Percentiles rank a stretch among this genome's conserved stretches.
phyloP scores from a whole-genome alignment of 2,113 vertebrate species.

The Tetraodon nigroviridis region DNA sequence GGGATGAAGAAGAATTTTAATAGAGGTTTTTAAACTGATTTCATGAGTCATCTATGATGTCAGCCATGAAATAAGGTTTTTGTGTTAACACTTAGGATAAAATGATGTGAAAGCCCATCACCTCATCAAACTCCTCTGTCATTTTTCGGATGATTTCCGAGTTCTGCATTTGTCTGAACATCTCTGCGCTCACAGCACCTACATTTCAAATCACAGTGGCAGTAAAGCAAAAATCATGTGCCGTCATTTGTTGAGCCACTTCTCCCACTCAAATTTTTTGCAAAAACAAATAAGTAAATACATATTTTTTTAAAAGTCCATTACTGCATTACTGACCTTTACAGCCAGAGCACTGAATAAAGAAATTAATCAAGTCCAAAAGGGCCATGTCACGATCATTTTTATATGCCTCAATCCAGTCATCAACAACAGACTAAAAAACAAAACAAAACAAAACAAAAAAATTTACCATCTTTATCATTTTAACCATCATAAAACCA shows the following conservation, averaged over 20 bases:
- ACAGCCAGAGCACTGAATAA: slow-evolving; percentile 97
- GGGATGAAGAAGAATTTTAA: neutral
- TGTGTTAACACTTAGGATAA: neutral
- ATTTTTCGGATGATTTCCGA: slow-evolving; percentile 98
- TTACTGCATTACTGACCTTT: slow-evolving; percentile 80
- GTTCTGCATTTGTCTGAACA: slow-evolving; percentile 98
- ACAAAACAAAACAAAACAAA: slow-evolving; percentile 2
- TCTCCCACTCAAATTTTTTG: neutral
- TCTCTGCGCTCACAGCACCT: slow-evolving; percentile 94
- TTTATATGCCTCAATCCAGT: slow-evolving; percentile 98
- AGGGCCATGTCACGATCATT: slow-evolving; percentile 89
- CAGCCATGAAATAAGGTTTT: neutral
- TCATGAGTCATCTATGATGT: neutral
- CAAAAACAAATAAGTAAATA: neutral
- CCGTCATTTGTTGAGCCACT: neutral
- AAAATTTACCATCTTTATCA: no score
- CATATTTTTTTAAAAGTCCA: no score
- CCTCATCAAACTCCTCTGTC: slow-evolving; percentile 99
- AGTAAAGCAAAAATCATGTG: neutral
- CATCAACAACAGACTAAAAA: slow-evolving; percentile 90
- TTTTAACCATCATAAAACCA: neutral
- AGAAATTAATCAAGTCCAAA: slow-evolving; percentile 97
- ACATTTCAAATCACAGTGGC: slow-evolving; percentile 5
- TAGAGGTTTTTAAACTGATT: neutral
- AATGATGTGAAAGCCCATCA: slow-evolving; percentile 40